Percentiles rank a stretch among this genome's conserved stretches.
Conservation (phyloP, 2,888 invertebrate genomes). For the Tetragnatha montana region DNA sequence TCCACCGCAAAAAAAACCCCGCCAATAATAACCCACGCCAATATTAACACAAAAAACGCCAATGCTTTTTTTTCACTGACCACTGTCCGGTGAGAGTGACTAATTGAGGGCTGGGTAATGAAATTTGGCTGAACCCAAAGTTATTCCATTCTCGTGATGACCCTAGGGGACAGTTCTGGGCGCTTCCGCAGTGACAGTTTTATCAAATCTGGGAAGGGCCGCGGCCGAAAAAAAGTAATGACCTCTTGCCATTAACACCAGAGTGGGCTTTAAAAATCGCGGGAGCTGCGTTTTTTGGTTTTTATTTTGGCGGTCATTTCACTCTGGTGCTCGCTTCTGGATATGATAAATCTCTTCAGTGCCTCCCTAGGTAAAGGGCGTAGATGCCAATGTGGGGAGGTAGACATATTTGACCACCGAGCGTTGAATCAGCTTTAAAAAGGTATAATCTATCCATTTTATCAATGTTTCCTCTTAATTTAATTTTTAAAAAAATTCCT, state of each 20-base stretch:
- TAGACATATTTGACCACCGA: slow-evolving; percentile 11
- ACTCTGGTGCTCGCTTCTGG: slow-evolving; percentile 33
- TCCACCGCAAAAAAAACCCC: neutral
- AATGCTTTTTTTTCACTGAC: slow-evolving; percentile 7
- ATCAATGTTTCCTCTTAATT: no score
- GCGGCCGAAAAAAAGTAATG: slow-evolving; percentile 52
- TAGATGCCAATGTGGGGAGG: neutral
- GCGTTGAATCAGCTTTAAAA: no score
- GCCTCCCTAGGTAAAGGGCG: neutral
- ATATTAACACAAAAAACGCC: slow-evolving; percentile 23
- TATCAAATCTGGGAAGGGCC: slow-evolving; percentile 59
- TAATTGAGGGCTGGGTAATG: slow-evolving; percentile 66
- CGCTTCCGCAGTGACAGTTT: slow-evolving; percentile 63
- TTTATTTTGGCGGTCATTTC: slow-evolving; percentile 1
- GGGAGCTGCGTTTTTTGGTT: neutral
- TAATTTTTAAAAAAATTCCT: no score
- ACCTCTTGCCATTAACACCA: slow-evolving; percentile 66
- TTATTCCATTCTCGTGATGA: slow-evolving; percentile 68
- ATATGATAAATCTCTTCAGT: slow-evolving; percentile 58
- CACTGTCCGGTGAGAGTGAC: slow-evolving; percentile 47
- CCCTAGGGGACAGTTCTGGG: slow-evolving; percentile 36
- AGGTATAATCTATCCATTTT: no score
- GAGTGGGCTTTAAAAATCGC: slow-evolving; percentile 60
- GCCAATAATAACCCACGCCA: slow-evolving; percentile 68
- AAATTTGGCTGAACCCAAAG: slow-evolving; percentile 52